Evolutionary conservation across 2,888 invertebrate genomes (phyloP), one percentile per base, ranked within the genome.

Genomic region (Ferdinandea cuprea): DNA sequence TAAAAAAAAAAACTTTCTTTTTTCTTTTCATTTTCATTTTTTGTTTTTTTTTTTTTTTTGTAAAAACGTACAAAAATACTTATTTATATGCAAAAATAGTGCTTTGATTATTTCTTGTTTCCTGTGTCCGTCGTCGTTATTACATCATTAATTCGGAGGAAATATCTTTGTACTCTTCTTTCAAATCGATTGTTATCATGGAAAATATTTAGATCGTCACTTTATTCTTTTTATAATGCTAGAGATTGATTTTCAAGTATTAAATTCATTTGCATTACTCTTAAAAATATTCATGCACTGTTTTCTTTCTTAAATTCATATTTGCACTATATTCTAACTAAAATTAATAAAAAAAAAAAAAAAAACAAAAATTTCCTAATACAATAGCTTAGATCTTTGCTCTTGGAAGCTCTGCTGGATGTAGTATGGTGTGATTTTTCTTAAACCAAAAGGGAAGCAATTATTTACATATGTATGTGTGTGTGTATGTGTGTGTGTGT

Each of bases 21-120:
- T n/a, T n/a, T n/a, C n/a, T n/a, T n/a, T n/a, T n/a, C n/a, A n/a
- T n/a, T n/a, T n/a, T n/a, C n/a, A n/a, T n/a, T n/a, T n/a, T n/a
- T n/a, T n/a, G n/a, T n/a, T n/a, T n/a, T n/a, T n/a, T n/a, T n/a
- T 46, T 30, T 59, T 5, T 30, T 58, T 72, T 61, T 65, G 42
- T 77, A 81, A 61, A 81, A 76, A 77, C 71, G 58, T 81, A 81
- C 77, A 81, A 81, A 81, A 81, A 81, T 77, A 77, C 59, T 71
- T 66, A 69, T 65, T 63, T 32, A 69, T 58, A 54, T 69, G 65
- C 30, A 44, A 69, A 71, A 69, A 65, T 32, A 50, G 37, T 52
- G 48, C 37, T 25, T 58, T 61, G 25, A 66, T 13, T 7, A 21
- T 54, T 63, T 56, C 61, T 69, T 44, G 61, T 30, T 71, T 63